Evolutionary conservation across 2,888 invertebrate species (phyloP), one percentile per base, ranked within the genome.

Genomic region (Halocaridina rubra): DNA sequence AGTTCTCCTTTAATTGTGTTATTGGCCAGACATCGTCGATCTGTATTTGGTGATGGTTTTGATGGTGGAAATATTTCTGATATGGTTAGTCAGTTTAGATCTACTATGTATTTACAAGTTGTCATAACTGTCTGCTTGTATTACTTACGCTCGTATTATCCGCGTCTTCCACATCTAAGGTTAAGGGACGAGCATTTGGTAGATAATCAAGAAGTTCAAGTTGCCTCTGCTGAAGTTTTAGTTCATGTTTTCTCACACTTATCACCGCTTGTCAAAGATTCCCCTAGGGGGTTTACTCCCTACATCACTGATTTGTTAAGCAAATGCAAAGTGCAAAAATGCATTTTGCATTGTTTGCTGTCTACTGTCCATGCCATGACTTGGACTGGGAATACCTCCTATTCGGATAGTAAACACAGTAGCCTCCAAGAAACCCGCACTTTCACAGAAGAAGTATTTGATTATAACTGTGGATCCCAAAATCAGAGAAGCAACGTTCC

Each of bases 271-370:
- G 95, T 95, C 19, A 93, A 94, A 87, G 95, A 95, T 89, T 95
- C 95, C 90, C 95, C 95, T 0, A 94, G 94, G 90, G 94, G 95
- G 0, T 93, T 96, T 90, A 94, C 95, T 13, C 94, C 94, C 89
- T 96, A 95, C 90, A 94, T 95, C 87, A 94, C 94, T 16, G 95
- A 96, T 91, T 91, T 92, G 16, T 91, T 96, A 89, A 92, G 93
- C 2, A 94, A 95, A 88, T 95, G 95, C 89, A 96, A 96, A 91
- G 92, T 97, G 72, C 96, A 97, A 91, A 96, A 96, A 90, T 94
- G 95, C 29, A 93, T 96, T 71, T 92, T 97, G 74, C 96, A 96
- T 90, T 95, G 95, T 90, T 92, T 96, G 24, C 93, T 96, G 75
- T 95, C 96, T 2, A 95, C 95, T 22, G 95, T 96, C 1, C 92